Evolutionary conservation across 2,113 vertebrate species (phyloP).

Genomic region (Heteronetta atricapilla): DNA sequence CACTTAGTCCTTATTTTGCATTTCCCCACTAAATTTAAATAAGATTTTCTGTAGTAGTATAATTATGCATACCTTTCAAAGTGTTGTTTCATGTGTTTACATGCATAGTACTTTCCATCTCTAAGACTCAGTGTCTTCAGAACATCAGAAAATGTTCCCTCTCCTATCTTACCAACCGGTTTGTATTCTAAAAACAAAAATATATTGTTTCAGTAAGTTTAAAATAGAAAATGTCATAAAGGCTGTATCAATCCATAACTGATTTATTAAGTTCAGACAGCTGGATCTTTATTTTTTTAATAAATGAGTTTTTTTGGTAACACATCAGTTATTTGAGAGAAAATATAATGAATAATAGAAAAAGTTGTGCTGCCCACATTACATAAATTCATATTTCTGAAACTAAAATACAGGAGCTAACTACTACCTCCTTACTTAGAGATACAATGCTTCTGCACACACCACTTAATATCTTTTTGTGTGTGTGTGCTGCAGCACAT

Average conservation of each 20-base stretch:
- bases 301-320: not conserved
- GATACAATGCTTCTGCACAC: not conserved
- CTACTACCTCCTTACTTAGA: not conserved
- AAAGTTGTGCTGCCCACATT: not conserved
- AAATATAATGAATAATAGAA: not conserved
- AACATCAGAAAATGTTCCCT: conserved; percentile 90
- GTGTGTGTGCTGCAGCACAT: not conserved
- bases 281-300: not conserved
- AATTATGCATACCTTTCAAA: conserved; percentile 81
- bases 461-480: not conserved
- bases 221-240: not conserved
- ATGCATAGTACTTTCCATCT: conserved; percentile 83
- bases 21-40: not conserved
- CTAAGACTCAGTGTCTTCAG: conserved; percentile 84
- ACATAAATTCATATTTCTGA: not conserved
- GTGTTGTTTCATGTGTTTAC: conserved; percentile 87
- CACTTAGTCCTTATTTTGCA: not conserved
- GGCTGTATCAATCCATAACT: not conserved
- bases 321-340: not conserved
- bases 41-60: not conserved
- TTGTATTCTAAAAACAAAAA: conserved; percentile 81
- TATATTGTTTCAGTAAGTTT: not conserved
- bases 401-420: not conserved
- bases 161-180: conserved; percentile 85
- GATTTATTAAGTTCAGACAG: conserved; percentile 3